A percentile compares a stretch with the other conserved stretches of the same genome.
phyloP scores from a whole-genome alignment of 1,140 invertebrate species.

The Drosophila rhopaloa region DNA sequence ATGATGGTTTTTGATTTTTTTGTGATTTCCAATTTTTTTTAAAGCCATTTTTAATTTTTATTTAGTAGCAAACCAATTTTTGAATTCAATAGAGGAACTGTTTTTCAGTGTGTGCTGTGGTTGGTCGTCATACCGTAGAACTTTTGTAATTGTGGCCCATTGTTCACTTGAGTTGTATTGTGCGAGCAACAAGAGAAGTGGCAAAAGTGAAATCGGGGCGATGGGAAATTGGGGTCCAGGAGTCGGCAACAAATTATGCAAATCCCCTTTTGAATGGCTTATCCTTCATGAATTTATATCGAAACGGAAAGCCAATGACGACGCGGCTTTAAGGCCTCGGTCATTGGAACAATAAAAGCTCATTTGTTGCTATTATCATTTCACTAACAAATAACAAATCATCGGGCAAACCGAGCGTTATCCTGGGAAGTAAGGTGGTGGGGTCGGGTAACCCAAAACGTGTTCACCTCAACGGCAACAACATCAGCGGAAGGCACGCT shows the following conservation, averaged over 20 bases:
- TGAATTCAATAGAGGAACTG: no score
- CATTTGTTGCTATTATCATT: constrained; percentile 83
- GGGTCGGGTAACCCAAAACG: constrained; percentile 45
- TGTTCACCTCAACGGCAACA: constrained; percentile 56
- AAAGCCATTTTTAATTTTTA: no score
- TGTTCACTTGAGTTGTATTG: constrained; percentile 50
- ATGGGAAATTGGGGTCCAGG: constrained; percentile 18
- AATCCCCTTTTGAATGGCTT: constrained; percentile 74
- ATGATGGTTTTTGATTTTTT: no score
- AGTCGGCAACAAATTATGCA: constrained; percentile 70
- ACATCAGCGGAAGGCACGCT: constrained; percentile 40
- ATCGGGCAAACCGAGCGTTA: constrained; percentile 50
- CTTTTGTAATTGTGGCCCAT: constrained; percentile 57
- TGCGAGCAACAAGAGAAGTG: constrained; percentile 28
- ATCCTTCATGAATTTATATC: constrained; percentile 82
- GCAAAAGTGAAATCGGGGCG: constrained; percentile 9
- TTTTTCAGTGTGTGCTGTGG: constrained; percentile 7
- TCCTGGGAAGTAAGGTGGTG: constrained; percentile 10
- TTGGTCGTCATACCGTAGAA: constrained; percentile 21
- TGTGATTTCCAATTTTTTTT: no score
- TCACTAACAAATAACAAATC: constrained; percentile 83
- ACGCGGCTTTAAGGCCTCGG: constrained; percentile 59
- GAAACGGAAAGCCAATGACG: constrained; percentile 68
- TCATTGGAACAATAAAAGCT: constrained; percentile 79
- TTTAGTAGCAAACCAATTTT: no score